Evolutionary conservation across 2,888 invertebrate genomes (phyloP).

Genomic region (Adelognathus sp.): DNA sequence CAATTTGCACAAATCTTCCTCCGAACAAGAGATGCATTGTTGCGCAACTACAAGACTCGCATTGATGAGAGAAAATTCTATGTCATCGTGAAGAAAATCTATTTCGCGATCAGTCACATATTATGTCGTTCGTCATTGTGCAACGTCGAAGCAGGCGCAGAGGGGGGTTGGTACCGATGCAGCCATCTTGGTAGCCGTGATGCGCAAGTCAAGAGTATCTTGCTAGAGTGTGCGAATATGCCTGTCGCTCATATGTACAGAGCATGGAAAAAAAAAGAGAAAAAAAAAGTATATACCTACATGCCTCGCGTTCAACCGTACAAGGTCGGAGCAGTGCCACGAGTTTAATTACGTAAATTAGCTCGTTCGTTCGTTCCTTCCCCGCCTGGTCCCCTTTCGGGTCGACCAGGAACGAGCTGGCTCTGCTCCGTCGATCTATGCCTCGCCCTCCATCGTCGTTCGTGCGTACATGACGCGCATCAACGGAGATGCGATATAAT

Average conservation of each 20-base stretch:
- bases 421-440: background rate
- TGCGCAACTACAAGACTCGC: no score
- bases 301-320: constrained; percentile 67
- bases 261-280: no score
- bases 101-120: no score
- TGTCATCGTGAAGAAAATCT: no score
- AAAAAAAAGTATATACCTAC: constrained; percentile 11
- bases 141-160: constrained; percentile 59
- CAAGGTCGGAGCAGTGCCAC: constrained; percentile 76
- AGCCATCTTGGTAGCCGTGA: background rate
- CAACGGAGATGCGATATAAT: constrained; percentile 1
- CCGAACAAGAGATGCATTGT: no score
- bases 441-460: constrained; percentile 24
- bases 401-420: background rate
- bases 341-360: constrained; percentile 79
- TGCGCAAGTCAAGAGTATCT: background rate
- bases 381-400: constrained; percentile 45
- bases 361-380: constrained; percentile 59
- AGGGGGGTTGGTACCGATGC: no score
- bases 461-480: background rate
- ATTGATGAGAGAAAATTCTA: no score
- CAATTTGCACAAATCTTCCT: no score
- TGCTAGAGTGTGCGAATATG: constrained; percentile 54
- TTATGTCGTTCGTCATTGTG: constrained; percentile 64
- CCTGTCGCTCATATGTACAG: no score